Conservation (phyloP, 2,797 vertebrate genomes). For the Neosalanx taihuensis region DNA sequence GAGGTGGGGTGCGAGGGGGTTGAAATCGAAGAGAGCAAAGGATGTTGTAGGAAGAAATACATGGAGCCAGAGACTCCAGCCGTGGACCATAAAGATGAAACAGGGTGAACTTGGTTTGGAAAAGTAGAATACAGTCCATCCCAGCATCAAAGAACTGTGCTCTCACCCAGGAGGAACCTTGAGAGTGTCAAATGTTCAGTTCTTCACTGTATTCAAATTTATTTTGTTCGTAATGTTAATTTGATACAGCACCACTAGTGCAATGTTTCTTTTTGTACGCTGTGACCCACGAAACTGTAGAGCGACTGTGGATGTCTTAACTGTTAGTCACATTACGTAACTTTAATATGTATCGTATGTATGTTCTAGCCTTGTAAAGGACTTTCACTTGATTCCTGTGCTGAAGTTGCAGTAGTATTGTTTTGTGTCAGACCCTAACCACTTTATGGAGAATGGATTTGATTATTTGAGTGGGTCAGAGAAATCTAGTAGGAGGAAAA, state of each 20-base stretch:
- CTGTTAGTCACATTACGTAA: slow-evolving; percentile 25
- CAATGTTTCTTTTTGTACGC: slow-evolving; percentile 21
- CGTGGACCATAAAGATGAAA: background rate
- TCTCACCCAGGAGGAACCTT: slow-evolving; percentile 3
- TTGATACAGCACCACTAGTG: slow-evolving; percentile 7
- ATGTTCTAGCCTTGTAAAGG: slow-evolving; percentile 11
- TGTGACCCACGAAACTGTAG: slow-evolving; percentile 7
- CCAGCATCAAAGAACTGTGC: background rate
- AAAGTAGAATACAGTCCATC: background rate
- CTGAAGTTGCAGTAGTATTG: slow-evolving; percentile 1
- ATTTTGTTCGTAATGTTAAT: background rate
- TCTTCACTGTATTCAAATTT: background rate
- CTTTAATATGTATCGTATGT: slow-evolving; percentile 14
- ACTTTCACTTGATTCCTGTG: slow-evolving; percentile 24
- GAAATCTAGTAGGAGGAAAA: too few species aligned
- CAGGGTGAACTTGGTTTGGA: background rate
- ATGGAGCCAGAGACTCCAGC: background rate
- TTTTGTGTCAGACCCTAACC: background rate
- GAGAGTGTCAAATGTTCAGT: slow-evolving; percentile 6
- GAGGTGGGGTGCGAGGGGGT: background rate
- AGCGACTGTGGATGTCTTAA: slow-evolving; percentile 5
- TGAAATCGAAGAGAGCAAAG: background rate
- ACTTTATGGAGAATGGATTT: slow-evolving; percentile 3
- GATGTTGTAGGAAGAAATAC: background rate
- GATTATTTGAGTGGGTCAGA: background rate